Evolutionary conservation across 2,113 vertebrate genomes (phyloP), one percentile per base, ranked within the genome.

Genomic region (Rhinoptilus africanus): DNA sequence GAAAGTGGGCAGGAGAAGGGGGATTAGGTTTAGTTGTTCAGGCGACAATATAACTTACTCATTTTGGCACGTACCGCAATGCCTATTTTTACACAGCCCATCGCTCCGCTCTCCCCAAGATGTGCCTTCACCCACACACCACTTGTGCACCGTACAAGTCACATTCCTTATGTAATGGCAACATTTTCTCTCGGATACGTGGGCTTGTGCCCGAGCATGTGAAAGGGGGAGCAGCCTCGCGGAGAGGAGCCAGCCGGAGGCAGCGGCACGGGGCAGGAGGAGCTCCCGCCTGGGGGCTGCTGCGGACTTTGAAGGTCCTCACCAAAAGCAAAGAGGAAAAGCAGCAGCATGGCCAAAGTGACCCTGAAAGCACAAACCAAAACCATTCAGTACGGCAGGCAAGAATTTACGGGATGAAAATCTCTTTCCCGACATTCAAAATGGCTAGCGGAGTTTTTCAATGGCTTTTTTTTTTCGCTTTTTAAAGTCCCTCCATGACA

Each of bases 121-220:
- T 92, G 75, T 91, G 79, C 88, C 62, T 92, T 89, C 96, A 94
- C 96, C 96, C 92, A 96, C 96, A 76, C 64, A 92, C 77, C 92
- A 93, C 92, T 88, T 89, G 93, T 86, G 85, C 88, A 60, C 56
- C 7, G 68, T 47, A 45, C 67, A 60, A 96, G 85, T 88, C 92
- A 69, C 84, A 93, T 47, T 75, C 53, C 67, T 93, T 79, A 91
- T 76, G 82, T 7, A 97, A 96, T 64, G 82, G 72, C 16, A 96
- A 24, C 74, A 27, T 59, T 80, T 60, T 34, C 20, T 39, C 34
- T 39, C 3, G 5, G 75, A 77, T 24, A 56, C 1, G 19, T 43
- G 41, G 85, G 69, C 27, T 86, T 81, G 41, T 54, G 56, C 76
- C 75, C 62, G 10, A 50, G 64, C 45, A 6, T 34, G 51, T 9